A percentile compares a stretch with the other conserved stretches of the same genome.
Conservation (phyloP, 2,797 vertebrate species). For the Bovichtus variegatus region DNA sequence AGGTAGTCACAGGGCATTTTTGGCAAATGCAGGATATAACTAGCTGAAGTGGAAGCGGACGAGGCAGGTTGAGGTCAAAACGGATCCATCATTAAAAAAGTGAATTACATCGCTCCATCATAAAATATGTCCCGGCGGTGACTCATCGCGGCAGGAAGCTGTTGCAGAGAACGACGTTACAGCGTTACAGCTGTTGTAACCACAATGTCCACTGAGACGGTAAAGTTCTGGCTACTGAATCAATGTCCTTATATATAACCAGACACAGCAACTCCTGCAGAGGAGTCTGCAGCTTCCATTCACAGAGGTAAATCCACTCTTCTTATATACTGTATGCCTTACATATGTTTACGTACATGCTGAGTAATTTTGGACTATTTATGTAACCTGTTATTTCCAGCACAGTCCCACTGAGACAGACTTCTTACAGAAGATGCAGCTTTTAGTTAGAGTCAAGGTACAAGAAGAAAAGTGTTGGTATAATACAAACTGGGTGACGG, state of each 20-base stretch:
- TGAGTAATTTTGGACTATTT: slow-evolving; percentile 20
- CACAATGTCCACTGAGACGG: too few species aligned
- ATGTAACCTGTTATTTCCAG: background rate
- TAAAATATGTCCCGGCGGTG: background rate
- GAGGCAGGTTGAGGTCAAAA: slow-evolving; percentile 2
- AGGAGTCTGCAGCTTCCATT: too few species aligned
- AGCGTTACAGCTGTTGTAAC: too few species aligned
- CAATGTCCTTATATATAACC: too few species aligned
- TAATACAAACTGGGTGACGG: background rate
- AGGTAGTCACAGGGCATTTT: too few species aligned
- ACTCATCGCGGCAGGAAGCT: slow-evolving; percentile 2
- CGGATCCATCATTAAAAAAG: slow-evolving; percentile 6
- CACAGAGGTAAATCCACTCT: too few species aligned
- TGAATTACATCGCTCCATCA: slow-evolving; percentile 8
- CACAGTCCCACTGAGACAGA: background rate
- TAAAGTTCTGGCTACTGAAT: too few species aligned
- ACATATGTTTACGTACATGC: background rate
- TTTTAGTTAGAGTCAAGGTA: background rate
- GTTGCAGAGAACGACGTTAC: background rate
- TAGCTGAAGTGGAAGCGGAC: slow-evolving; percentile 6
- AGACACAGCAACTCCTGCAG: too few species aligned
- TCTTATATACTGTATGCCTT: too few species aligned
- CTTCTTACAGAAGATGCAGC: slow-evolving; percentile 1
- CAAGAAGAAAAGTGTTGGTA: background rate
- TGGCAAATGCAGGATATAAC: too few species aligned